Evolutionary conservation across 2,888 invertebrate species (phyloP).

Genomic region (Sphaerolaimus hirsutus): DNA sequence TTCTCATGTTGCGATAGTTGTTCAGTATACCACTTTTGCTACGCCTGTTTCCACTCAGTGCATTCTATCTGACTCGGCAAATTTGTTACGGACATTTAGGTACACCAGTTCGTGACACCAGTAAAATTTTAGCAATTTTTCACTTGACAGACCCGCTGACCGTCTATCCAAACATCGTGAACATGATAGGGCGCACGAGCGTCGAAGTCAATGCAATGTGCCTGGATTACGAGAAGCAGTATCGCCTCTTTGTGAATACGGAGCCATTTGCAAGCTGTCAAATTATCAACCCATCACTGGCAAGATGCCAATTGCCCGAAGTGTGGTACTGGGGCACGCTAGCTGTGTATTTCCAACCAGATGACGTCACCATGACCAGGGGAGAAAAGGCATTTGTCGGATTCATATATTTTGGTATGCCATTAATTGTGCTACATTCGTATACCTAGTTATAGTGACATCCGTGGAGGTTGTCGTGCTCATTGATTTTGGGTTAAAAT

Average conservation of each 20-base stretch:
- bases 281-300: constrained; percentile 19
- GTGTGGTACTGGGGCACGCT: constrained; percentile 24
- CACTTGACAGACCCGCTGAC: constrained; percentile 24
- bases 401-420: constrained; percentile 20
- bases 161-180: constrained; percentile 58
- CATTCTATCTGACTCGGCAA: no score
- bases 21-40: no score
- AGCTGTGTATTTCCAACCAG: constrained; percentile 22
- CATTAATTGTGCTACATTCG: not conserved
- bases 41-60: no score
- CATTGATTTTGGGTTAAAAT: no score
- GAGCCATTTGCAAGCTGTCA: constrained; percentile 15
- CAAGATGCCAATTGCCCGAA: constrained; percentile 18
- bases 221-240: constrained; percentile 37
- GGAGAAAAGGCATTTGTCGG: constrained; percentile 24
- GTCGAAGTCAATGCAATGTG: constrained; percentile 92
- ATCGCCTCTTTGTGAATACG: constrained; percentile 16
- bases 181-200: constrained; percentile 85
- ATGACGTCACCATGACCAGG: constrained; percentile 11
- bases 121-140: no score
- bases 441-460: not conserved
- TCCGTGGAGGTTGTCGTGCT: not conserved
- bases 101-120: no score
- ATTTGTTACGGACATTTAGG: no score
- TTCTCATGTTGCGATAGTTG: no score